Conservation (phyloP, 2,888 invertebrate genomes). For the Erannis defoliaria region DNA sequence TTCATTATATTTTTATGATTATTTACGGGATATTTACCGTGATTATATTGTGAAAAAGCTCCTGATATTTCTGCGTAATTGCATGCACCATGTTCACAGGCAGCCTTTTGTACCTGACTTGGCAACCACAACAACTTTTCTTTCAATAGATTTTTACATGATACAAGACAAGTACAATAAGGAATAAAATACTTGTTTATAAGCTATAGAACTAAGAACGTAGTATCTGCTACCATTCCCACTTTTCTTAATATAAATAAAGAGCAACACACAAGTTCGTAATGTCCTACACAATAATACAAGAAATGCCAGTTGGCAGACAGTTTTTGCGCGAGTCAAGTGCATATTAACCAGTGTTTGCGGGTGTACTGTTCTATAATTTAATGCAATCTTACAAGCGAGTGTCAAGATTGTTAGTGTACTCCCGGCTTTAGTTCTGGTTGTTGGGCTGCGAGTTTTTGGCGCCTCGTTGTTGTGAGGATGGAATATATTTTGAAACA, state of each 20-base stretch:
- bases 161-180: not conserved
- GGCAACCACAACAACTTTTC: too few species aligned
- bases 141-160: too few species aligned
- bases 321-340: conserved; percentile 26
- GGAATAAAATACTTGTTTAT: not conserved
- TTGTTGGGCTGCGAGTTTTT: not conserved
- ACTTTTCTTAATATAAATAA: conserved; percentile 24
- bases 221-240: not conserved
- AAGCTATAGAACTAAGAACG: not conserved
- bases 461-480: not conserved
- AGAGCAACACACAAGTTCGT: conserved; percentile 16
- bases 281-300: conserved; percentile 25
- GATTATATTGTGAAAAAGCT: too few species aligned
- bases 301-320: conserved; percentile 22
- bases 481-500: not conserved
- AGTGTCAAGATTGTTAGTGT: conserved; percentile 18
- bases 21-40: too few species aligned
- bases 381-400: conserved; percentile 24
- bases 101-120: too few species aligned
- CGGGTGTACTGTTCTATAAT: conserved; percentile 24
- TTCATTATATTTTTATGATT: too few species aligned
- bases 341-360: conserved; percentile 33
- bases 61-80: too few species aligned
- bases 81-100: too few species aligned
- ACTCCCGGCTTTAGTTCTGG: conserved; percentile 4